Conservation (phyloP, 2,888 invertebrate species). For the Macropis europaea region DNA sequence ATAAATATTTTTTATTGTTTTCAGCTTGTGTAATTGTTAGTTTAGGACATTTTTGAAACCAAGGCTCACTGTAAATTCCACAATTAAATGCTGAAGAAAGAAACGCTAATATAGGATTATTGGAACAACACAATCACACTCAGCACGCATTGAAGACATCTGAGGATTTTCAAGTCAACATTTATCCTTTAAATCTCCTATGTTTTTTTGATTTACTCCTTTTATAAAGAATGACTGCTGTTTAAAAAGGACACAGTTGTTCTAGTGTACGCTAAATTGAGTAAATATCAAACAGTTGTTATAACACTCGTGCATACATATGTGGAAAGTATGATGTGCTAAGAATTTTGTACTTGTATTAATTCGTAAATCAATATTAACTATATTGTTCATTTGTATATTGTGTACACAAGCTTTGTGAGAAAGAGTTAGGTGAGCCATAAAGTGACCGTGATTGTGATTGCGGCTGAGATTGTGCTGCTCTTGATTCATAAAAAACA, state of each 20-base stretch:
- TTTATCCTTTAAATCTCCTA: conserved; percentile 75
- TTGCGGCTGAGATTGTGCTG: conserved; percentile 68
- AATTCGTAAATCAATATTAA: conserved; percentile 70
- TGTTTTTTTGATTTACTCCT: conserved; percentile 75
- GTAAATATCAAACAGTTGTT: conserved; percentile 68
- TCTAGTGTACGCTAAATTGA: conserved; percentile 71
- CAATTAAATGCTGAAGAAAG: conserved; percentile 75
- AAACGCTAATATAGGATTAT: conserved; percentile 74
- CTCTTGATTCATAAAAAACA: conserved; percentile 59
- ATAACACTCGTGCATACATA: conserved; percentile 62
- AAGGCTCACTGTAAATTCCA: conserved; percentile 80
- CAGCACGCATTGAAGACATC: conserved; percentile 95
- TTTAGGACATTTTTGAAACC: conserved; percentile 79
- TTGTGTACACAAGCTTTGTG: conserved; percentile 65
- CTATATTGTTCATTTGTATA: conserved; percentile 72
- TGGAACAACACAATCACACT: conserved; percentile 85
- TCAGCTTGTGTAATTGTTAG: conserved; percentile 85
- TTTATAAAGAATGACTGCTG: conserved; percentile 75
- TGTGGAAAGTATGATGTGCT: conserved; percentile 72
- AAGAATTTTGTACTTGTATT: conserved; percentile 74
- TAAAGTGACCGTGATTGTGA: conserved; percentile 68
- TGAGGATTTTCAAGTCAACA: conserved; percentile 87
- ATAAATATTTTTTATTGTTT: conserved; percentile 73
- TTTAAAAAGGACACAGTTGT: conserved; percentile 73
- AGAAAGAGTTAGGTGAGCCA: conserved; percentile 62